Base-by-base conservation (phyloP, 92 coral and sea anemone genomes). In the Blastomussa wellsi region DNA sequence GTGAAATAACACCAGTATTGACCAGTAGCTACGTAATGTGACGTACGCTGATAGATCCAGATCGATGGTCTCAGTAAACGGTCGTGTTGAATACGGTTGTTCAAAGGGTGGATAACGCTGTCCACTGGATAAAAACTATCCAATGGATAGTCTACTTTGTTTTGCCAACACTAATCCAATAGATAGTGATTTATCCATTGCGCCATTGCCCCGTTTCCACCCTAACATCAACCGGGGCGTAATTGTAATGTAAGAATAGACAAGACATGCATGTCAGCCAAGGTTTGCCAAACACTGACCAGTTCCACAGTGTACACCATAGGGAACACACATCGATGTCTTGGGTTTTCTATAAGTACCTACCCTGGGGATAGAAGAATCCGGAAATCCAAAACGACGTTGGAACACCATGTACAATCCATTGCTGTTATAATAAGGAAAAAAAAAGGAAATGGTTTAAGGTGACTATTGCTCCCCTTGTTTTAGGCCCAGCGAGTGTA, bases 341-440 rank as follows among this genome's bases (percentile, higher is more conserved):
- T 35, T 37, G 29, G 80, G 62, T 76, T 76, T 44, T 0, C 35
- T 22, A 7, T 60, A 9, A 10, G 51, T 0, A 60, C 66, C 57
- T 92, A 97, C 99, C 99, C 92, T 97, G 99, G 59, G 99, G 99
- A 77, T 92, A 97, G 90, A 97, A 97, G 86, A 97, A 97, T 16
- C 99, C 99, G 19, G 99, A 97, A 41, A 97, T 93, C 99, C 99
- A 97, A 82, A 97, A 95, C 15, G 98, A 97, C 60, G 91, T 91
- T 16, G 99, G 99, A 3, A 95, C 92, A 62, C 98, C 99, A 82
- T 92, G 96, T 17, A 83, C 90, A 84, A 96, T 94, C 99, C 99
- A 97, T 94, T 97, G 99, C 99, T 97, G 68, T 62, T 9, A 62
- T 26, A 26, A 62, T 26, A 20, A 62, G 68, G 35, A 15, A 62